These are phyloP conservation scores for Drosophila demipolita DNA, from an alignment of 2,888 invertebrate species.

Conservation along the genomic window DNA sequence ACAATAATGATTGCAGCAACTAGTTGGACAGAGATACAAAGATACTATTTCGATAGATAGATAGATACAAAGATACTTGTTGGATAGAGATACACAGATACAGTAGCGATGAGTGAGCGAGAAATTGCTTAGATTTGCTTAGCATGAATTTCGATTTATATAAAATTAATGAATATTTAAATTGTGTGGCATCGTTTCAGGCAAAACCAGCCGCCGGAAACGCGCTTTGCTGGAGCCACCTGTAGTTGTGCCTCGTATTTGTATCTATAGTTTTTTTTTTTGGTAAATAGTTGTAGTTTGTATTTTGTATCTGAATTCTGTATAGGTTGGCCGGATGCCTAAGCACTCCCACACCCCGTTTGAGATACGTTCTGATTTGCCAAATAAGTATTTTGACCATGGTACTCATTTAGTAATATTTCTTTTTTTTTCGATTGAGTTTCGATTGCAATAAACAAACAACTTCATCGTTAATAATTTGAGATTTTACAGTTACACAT, in stretches of 20 bases:
- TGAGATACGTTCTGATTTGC: slow-evolving; percentile 33
- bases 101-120: slow-evolving; percentile 53
- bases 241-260: slow-evolving; percentile 39
- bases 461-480: slow-evolving; percentile 72
- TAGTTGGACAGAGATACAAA: slow-evolving; percentile 18
- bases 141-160: slow-evolving; percentile 70
- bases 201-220: slow-evolving; percentile 71
- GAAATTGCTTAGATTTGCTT: slow-evolving; percentile 42
- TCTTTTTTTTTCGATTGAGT: slow-evolving; percentile 35
- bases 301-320: slow-evolving; percentile 4
- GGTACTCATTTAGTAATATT: slow-evolving; percentile 23
- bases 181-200: slow-evolving; percentile 63
- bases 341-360: slow-evolving; percentile 38
- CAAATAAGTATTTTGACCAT: slow-evolving; percentile 45
- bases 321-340: slow-evolving; percentile 57
- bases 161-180: slow-evolving; percentile 79
- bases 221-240: slow-evolving; percentile 74
- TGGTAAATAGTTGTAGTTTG: neutral
- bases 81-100: slow-evolving; percentile 28
- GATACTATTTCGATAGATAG: slow-evolving; percentile 22
- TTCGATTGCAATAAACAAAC: slow-evolving; percentile 68
- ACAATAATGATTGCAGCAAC: slow-evolving; percentile 13
- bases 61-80: slow-evolving; percentile 17
- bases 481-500: slow-evolving; percentile 58
- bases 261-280: neutral